Evolutionary conservation across 2,797 vertebrate species (phyloP), one percentile per base, ranked within the genome.

Genomic region (Oreochromis grahami): DNA sequence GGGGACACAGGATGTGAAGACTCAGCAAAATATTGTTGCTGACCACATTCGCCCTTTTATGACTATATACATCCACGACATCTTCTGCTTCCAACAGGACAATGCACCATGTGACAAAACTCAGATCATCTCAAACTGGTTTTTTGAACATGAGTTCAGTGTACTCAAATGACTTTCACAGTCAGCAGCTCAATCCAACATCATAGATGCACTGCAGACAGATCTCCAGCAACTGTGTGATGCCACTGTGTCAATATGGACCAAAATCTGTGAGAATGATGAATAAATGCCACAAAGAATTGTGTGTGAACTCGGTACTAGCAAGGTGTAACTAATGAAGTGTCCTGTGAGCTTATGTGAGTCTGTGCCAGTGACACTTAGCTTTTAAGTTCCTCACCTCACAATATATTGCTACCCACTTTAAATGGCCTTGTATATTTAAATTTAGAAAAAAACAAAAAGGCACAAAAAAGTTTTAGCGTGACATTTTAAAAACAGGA

Each of bases 191-290:
- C 7, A 68, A 24, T 15, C 63, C 36, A 68, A 24, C 84, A 90
- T 88, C 68, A 88, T 91, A 80, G 82, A 91, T 87, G 89, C 91
- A 89, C 83, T 80, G 82, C 91, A 63, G 24, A 90, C 82, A 91
- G 81, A 89, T 86, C 79, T 89, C 82, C 81, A 82, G 53, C 83
- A 83, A 90, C 84, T 89, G 60, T 5, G 50, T 92, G 86, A 89
- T 87, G 70, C 74, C 10, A 76, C 88, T n/a, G 83, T 85, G 70
- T 92, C 79, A 80, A 83, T 83, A 85, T 87, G 45, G 15, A 72
- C 68, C 15, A 48, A 29, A 74, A 74, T 50, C 43, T 50, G 24
- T 74, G 43, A 50, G 24, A 11, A 74, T 4, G 21, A 7, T 70
- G 65, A 43, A 70, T 70, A 43, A 43, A 43, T 70, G 13, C 65